phyloP scores from a whole-genome alignment of 2,888 invertebrate species.

The Atrina japonica region DNA sequence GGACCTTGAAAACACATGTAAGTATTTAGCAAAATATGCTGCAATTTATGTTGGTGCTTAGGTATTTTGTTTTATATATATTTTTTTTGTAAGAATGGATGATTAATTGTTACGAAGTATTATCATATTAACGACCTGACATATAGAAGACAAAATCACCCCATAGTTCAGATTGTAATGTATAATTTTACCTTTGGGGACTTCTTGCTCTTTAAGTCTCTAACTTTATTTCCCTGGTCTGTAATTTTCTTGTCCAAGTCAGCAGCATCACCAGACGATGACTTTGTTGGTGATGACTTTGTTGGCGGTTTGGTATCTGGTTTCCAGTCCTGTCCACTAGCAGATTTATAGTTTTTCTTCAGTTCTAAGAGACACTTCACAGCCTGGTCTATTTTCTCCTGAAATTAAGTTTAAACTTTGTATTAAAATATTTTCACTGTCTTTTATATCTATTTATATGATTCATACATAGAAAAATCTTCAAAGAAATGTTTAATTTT shows the following conservation, averaged over 20 bases:
- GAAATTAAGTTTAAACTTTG: background rate
- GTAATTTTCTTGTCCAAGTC: conserved; percentile 79
- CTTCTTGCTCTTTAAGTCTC: conserved; percentile 86
- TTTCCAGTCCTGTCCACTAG: conserved; percentile 86
- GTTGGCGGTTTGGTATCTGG: conserved; percentile 68
- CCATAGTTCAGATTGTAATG: conserved; percentile 7
- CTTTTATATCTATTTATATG: background rate
- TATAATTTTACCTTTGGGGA: conserved; percentile 83
- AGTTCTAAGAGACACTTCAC: conserved; percentile 85
- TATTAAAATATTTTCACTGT: background rate
- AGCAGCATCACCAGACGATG: conserved; percentile 10
- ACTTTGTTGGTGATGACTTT: too few relatives aligned
- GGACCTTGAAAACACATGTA: too few relatives aligned
- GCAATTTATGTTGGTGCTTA: too few relatives aligned
- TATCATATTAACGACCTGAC: too few relatives aligned
- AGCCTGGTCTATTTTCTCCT: conserved; percentile 82
- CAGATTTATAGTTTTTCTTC: conserved; percentile 89
- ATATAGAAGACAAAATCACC: too few relatives aligned
- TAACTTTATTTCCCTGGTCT: conserved; percentile 87
- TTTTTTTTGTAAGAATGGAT: too few relatives aligned
- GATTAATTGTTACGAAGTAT: too few relatives aligned
- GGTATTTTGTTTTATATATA: too few relatives aligned
- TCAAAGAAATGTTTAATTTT: too few relatives aligned
- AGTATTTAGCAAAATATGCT: too few relatives aligned
- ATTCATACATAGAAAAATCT: background rate